Evolutionary conservation across 2,113 vertebrate genomes (phyloP), one percentile per base, ranked within the genome.

Genomic region (Dipodomys ordii): DNA sequence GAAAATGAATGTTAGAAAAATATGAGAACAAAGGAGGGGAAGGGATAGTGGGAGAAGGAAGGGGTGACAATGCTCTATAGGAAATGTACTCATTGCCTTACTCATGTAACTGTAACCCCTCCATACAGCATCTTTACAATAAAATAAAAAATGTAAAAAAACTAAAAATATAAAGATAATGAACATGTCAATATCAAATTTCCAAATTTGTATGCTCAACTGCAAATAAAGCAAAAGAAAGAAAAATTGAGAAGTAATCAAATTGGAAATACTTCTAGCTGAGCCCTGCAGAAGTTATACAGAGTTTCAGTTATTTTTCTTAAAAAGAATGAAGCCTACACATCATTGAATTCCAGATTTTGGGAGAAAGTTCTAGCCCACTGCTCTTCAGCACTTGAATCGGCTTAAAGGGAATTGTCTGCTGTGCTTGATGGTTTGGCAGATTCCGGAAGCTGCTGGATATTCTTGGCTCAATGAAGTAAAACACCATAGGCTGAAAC

Each of bases 351-450:
- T 86, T 96, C 87, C 74, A 96, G 90, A 96, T 97, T 95, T 95
- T 3, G 57, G 88, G 57, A 72, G 71, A 89, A 94, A 78, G 81
- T 97, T 97, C 94, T 97, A 96, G 87, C 81, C 82, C 94, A 93
- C 73, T 94, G 95, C 92, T 91, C 93, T 91, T 95, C 7, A 0
- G 92, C 60, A 81, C 82, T 95, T 93, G 95, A 95, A 96, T 96
- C 0, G 28, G 88, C 95, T 97, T 96, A 95, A 85, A 93, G 96
- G 88, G 88, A 96, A 97, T 96, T 96, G 79, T 97, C 82, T 93
- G 95, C 44, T 9, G 53, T 96, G 95, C 95, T 95, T 90, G 90
- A 93, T 97, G 88, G 53, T 90, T 86, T 96, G 90, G 91, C 91
- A 90, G 90, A 90, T 96, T 93, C 90, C 13, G 19, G 94, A 96